Evolutionary conservation across 2,888 invertebrate genomes (phyloP).

Genomic region (Trypoxylon attenuatum): DNA sequence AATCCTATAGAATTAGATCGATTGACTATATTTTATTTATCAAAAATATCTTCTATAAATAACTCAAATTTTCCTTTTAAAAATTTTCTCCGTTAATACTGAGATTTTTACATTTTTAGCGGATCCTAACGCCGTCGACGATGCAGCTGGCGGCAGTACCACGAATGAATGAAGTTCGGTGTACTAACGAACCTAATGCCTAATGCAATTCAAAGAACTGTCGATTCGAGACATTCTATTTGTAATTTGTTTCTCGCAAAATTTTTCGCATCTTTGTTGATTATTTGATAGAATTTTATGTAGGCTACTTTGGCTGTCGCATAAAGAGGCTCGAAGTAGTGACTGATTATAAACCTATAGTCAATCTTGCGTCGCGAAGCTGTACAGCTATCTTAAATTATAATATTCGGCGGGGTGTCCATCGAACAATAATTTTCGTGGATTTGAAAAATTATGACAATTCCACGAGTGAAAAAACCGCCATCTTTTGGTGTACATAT

Average conservation of each 20-base stretch:
- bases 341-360: conserved; percentile 11
- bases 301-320: conserved; percentile 15
- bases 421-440: no score
- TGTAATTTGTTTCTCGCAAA: conserved; percentile 43
- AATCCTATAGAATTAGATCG: no score
- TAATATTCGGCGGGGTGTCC: no score
- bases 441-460: no score
- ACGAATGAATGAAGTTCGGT: conserved; percentile 56
- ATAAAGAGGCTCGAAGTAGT: conserved; percentile 26
- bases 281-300: conserved; percentile 42
- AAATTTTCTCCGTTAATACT: neutral
- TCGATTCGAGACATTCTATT: conserved; percentile 13
- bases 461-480: no score
- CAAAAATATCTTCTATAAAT: no score
- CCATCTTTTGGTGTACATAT: no score
- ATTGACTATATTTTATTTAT: no score
- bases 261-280: conserved; percentile 41
- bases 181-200: conserved; percentile 22
- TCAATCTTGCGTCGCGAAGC: neutral
- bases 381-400: no score
- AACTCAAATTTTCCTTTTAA: no score
- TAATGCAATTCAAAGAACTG: conserved; percentile 10
- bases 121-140: conserved; percentile 65
- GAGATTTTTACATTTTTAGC: conserved; percentile 7
- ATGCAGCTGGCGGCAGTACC: conserved; percentile 61